Evolutionary conservation across 2,113 vertebrate species (phyloP).

Genomic region (Crotophaga sulcirostris): DNA sequence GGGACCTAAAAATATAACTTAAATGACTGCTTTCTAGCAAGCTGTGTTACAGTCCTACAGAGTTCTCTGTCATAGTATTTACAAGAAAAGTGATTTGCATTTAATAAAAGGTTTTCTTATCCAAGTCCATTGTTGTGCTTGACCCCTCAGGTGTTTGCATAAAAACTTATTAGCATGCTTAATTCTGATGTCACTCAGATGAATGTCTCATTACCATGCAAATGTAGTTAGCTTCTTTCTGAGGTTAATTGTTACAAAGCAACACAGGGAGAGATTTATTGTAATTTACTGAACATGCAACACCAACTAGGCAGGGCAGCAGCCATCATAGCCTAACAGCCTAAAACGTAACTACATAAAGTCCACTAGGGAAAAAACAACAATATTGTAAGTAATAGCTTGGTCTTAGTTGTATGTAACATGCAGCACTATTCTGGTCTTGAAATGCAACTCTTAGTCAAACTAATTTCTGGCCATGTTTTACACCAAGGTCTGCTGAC

Average conservation of each 20-base stretch:
- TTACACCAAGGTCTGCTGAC: conserved; percentile 13
- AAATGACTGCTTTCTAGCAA: not conserved
- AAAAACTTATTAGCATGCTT: conserved; percentile 58
- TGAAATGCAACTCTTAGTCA: not conserved
- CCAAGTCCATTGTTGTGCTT: conserved; percentile 22
- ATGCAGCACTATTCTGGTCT: not conserved
- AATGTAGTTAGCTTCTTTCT: conserved; percentile 31
- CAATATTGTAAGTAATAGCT: not conserved
- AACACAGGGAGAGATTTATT: not conserved
- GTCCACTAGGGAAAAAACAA: not conserved
- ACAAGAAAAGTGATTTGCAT: conserved; percentile 54
- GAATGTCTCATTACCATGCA: conserved; percentile 63
- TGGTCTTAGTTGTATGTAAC: not conserved
- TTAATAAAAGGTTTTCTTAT: conserved; percentile 57
- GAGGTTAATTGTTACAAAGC: conserved; percentile 61
- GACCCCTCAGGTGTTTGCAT: conserved; percentile 64
- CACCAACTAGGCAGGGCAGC: not conserved
- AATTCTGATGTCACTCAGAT: conserved; percentile 6
- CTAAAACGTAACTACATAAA: not conserved
- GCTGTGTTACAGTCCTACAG: not conserved
- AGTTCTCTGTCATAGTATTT: conserved; percentile 1
- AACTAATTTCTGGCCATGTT: not conserved
- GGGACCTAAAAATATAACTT: not conserved
- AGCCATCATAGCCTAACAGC: not conserved
- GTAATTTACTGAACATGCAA: not conserved